A percentile compares a stretch with the other conserved stretches of the same genome.
phyloP scores from a whole-genome alignment of 2,113 vertebrate species.

The Xenopus borealis region DNA sequence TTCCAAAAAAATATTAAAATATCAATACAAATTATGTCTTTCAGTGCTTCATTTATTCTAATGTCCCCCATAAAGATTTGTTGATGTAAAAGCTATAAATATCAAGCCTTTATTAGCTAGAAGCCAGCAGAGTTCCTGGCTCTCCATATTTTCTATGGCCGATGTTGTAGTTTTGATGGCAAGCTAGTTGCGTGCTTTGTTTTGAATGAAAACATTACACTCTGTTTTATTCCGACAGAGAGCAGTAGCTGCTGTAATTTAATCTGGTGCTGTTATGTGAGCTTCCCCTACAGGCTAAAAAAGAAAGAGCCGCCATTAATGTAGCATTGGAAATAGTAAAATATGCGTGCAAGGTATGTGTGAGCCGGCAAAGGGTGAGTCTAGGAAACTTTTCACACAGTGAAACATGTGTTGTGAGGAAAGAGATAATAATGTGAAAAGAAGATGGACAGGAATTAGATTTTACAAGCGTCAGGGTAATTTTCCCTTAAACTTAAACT shows the following conservation, averaged over 20 bases:
- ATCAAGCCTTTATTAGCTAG: conserved; percentile 8
- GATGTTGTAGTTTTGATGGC: conserved; percentile 11
- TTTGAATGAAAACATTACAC: conserved; percentile 36
- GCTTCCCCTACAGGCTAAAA: conserved; percentile 36
- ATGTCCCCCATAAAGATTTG: background rate
- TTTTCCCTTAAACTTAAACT: background rate
- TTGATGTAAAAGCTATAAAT: conserved; percentile 14
- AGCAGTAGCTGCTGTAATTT: conserved; percentile 27
- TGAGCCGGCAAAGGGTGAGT: conserved; percentile 6
- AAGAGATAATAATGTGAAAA: conserved; percentile 9
- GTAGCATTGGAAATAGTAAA: background rate
- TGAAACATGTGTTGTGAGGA: conserved; percentile 18
- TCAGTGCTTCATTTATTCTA: conserved; percentile 3
- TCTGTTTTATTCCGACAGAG: conserved; percentile 28
- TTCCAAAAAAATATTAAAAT: conserved; percentile 2
- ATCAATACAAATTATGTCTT: conserved; percentile 6
- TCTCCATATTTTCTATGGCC: background rate
- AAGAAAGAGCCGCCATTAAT: conserved; percentile 21
- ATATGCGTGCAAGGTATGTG: conserved; percentile 36
- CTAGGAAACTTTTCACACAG: conserved; percentile 26
- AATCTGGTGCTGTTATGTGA: conserved; percentile 32
- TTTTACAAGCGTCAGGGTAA: background rate
- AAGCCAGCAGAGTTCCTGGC: conserved; percentile 19
- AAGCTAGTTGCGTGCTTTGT: conserved; percentile 23
- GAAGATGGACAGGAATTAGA: background rate